These are phyloP conservation scores for Cettia cetti DNA, from an alignment of 2,113 vertebrate species.

Conservation along the genomic window DNA sequence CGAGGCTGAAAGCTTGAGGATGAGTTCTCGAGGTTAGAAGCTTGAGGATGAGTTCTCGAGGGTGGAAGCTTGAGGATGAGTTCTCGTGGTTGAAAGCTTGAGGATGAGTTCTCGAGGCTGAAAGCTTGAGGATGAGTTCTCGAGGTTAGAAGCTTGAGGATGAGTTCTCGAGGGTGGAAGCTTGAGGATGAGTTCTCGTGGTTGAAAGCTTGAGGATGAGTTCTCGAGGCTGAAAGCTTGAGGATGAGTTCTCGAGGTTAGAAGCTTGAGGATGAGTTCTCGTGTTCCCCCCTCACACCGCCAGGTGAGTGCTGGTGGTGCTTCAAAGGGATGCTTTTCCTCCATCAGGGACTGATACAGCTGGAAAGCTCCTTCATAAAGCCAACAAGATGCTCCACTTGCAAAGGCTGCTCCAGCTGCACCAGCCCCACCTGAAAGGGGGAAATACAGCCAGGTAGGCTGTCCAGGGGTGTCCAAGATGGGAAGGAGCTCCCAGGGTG, in stretches of 20 bases:
- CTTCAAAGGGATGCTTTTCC: background rate
- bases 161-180: background rate
- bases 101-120: background rate
- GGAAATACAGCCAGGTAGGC: background rate
- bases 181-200: background rate
- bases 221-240: background rate
- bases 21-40: background rate
- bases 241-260: no score
- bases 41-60: constrained; percentile 2
- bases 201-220: no score
- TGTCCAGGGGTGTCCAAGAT: background rate
- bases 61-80: no score
- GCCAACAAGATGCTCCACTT: accelerated
- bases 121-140: constrained; percentile 25
- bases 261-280: constrained; percentile 13
- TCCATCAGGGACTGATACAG: background rate
- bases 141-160: no score
- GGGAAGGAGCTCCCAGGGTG: background rate
- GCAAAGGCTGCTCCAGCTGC: background rate
- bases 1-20: no score
- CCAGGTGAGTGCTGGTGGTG: background rate
- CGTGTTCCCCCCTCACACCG: background rate
- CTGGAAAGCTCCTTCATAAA: background rate
- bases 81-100: no score
- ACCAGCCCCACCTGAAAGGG: accelerated